Evolutionary conservation across 2,797 vertebrate genomes (phyloP), one percentile per base, ranked within the genome.

Genomic region (Microhierax caerulescens): DNA sequence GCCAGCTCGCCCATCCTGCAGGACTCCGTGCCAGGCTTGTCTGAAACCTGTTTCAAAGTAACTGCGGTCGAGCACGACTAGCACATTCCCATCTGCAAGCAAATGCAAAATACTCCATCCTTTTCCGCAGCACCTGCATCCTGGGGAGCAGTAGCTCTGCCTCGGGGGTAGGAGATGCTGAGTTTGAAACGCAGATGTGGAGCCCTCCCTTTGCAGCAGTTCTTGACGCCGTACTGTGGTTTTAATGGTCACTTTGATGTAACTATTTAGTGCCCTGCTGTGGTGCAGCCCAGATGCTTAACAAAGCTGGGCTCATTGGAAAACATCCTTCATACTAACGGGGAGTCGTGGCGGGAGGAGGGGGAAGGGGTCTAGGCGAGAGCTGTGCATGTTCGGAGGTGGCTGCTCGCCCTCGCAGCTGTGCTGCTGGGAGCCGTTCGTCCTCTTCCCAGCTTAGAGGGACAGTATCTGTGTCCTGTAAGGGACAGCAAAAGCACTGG

Each of bases 1-100:
- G 78, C 87, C 57, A 80, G 81, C 53, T 81, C 53, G 93, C 72
- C 90, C 59, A 70, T 91, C 79, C 95, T 95, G 95, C 87, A 69
- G 95, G 47, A 37, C 85, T 85, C n/a, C 73, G 91, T 85, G 93
- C 94, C 82, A 85, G 69, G 76, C 80, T 93, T 48, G 60, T 80
- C 85, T 70, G 73, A 72, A 80, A 84, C 65, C 68, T 80, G 12
- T 45, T 95, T 68, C 68, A 64, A 3, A 27, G 32, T 63, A 85
- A 63, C 88, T 59, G 76, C 73, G 53, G 85, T 56, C 9, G 6
- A 90, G 79, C 80, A 76, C 57, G 65, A 77, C 76, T 84, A 51
- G 73, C 89, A 72, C 73, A 22, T 87, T 90, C 64, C 57, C 60
- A 21, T 73, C 87, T 81, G 94, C 79, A 85, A 63, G 56, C 39